Conservation (phyloP, 2,797 vertebrate genomes). For the Dendrocincla fuliginosa region DNA sequence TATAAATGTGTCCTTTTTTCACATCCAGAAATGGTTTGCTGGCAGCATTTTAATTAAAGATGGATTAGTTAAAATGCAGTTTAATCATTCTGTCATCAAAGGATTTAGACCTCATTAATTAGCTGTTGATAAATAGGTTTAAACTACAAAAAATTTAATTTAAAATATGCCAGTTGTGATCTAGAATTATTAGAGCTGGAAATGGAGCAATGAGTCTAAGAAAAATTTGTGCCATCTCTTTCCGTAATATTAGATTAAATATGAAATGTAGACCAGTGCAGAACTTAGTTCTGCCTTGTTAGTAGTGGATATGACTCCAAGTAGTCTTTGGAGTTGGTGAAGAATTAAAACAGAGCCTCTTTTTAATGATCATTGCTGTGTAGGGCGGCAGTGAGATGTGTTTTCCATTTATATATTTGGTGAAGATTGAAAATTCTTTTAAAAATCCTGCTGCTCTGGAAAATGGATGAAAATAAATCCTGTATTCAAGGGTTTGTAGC, state of each 20-base stretch:
- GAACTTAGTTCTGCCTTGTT: not conserved
- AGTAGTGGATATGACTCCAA: not conserved
- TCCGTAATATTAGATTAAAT: not conserved
- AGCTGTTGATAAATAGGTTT: slow-evolving; percentile 77
- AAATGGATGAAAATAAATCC: not conserved
- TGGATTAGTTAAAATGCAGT: slow-evolving; percentile 78
- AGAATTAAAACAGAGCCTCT: not conserved
- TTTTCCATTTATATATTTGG: not conserved
- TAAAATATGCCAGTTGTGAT: slow-evolving; percentile 56
- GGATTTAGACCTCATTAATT: slow-evolving; percentile 78
- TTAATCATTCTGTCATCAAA: slow-evolving; percentile 80
- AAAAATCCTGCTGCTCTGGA: not conserved
- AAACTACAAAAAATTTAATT: slow-evolving; percentile 66
- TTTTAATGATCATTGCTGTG: not conserved
- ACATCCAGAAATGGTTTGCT: slow-evolving; percentile 72
- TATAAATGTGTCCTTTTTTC: slow-evolving; percentile 73
- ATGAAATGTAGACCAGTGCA: not conserved
- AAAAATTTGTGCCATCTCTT: not conserved
- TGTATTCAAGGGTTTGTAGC: not conserved
- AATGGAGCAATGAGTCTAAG: slow-evolving; percentile 9
- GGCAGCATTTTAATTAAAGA: slow-evolving; percentile 82
- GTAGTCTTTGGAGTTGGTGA: not conserved
- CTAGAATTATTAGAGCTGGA: slow-evolving; percentile 29
- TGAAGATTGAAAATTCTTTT: not conserved
- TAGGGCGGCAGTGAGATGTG: fast-evolving